Evolutionary conservation across 35 echinoderm and acorn worm genomes (phyloP).

Genomic region (Chiridota heheva): DNA sequence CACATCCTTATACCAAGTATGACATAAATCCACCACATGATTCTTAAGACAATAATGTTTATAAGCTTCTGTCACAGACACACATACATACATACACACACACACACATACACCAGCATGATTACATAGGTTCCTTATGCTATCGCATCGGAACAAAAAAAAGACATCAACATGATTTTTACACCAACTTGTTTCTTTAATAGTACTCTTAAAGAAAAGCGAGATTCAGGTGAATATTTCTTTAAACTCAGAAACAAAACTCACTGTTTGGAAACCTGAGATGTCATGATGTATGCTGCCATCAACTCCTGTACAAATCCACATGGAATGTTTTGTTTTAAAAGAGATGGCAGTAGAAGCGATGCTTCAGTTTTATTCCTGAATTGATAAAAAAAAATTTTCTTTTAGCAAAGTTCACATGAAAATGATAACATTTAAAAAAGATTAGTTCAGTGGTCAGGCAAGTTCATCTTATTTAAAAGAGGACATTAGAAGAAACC

Average conservation of each 20-base stretch:
- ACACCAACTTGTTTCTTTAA: neutral
- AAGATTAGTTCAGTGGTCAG: no score
- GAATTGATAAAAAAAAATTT: constrained; percentile 15
- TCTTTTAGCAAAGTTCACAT: no score
- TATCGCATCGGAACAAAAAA: neutral
- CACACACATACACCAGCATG: no score
- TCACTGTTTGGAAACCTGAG: constrained; percentile 54
- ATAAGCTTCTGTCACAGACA: no score
- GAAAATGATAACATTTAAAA: no score
- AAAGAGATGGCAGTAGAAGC: constrained; percentile 64
- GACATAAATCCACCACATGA: no score
- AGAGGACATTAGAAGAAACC: no score
- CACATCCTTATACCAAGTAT: no score
- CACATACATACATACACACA: no score
- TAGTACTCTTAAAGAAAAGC: neutral
- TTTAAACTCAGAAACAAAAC: neutral
- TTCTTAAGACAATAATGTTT: no score
- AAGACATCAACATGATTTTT: neutral
- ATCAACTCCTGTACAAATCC: constrained; percentile 74
- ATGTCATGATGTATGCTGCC: constrained; percentile 34
- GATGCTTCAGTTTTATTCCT: constrained; percentile 51
- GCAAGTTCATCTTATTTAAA: no score
- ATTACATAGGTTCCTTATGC: no score
- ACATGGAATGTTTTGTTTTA: constrained; percentile 48
- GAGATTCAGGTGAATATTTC: neutral